Conservation (phyloP, 1,140 invertebrate species). For the Drosophila quadrilineata region DNA sequence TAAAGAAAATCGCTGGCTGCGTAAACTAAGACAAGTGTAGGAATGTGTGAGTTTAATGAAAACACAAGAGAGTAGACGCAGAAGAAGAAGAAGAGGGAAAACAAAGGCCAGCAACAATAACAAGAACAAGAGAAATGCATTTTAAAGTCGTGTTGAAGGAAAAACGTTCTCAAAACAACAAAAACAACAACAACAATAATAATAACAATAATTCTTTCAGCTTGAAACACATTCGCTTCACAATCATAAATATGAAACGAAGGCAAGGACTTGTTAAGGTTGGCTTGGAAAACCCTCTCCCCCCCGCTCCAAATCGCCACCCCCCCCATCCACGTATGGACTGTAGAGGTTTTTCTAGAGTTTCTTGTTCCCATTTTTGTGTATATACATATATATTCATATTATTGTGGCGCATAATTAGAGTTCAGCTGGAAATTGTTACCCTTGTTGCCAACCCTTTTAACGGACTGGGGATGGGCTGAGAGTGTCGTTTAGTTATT, state of each 20-base stretch:
- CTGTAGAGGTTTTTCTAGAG: too few species aligned
- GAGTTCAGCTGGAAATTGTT: neutral
- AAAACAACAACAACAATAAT: too few species aligned
- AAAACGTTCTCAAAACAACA: neutral
- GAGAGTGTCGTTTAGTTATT: too few species aligned
- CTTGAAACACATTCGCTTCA: neutral
- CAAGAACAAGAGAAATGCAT: constrained; percentile 31
- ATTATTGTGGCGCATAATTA: constrained; percentile 20
- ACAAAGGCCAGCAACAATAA: too few species aligned
- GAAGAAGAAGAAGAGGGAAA: too few species aligned
- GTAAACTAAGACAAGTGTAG: constrained; percentile 20
- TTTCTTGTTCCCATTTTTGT: neutral
- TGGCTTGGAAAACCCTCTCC: neutral
- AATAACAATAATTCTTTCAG: constrained; percentile 17
- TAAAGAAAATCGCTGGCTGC: neutral
- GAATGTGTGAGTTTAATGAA: neutral
- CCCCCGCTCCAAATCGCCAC: neutral
- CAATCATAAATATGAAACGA: constrained; percentile 10
- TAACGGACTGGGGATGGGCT: too few species aligned
- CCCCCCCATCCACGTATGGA: neutral
- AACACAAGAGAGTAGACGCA: constrained; percentile 2
- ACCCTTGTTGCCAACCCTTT: neutral
- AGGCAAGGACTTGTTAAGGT: neutral
- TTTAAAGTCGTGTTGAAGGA: constrained; percentile 15
- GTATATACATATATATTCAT: too few species aligned